These are phyloP conservation scores for Peromyscus leucopus DNA, from an alignment of 2,113 vertebrate genomes.

Conservation along the genomic window DNA sequence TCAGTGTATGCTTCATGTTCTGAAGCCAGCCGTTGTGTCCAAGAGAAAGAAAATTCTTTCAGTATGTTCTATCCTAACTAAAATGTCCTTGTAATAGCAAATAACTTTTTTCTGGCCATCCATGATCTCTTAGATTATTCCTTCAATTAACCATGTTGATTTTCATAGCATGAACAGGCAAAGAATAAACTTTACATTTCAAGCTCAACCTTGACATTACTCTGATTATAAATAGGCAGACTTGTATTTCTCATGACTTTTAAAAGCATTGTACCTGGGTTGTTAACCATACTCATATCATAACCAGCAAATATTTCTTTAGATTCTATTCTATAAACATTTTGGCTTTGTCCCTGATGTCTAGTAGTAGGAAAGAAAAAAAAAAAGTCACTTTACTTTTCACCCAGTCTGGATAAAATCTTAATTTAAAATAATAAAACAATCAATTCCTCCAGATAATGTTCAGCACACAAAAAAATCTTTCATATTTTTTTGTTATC, in stretches of 20 bases:
- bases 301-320: not conserved
- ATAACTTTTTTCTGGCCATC: not conserved
- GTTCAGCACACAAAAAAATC: not conserved
- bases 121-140: not conserved
- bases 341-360: not conserved
- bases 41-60: not conserved
- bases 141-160: slow-evolving; percentile 1
- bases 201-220: not conserved
- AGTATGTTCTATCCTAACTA: not conserved
- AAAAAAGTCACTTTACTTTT: not conserved
- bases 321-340: slow-evolving; percentile 40
- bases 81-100: not conserved
- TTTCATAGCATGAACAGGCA: not conserved
- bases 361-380: not conserved
- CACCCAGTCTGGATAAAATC: not conserved
- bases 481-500: not conserved
- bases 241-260: slow-evolving; percentile 3
- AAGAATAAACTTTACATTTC: slow-evolving; percentile 2
- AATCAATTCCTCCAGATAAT: not conserved
- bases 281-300: not conserved
- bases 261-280: not conserved
- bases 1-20: not conserved
- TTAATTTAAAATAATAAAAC: slow-evolving; percentile 44
- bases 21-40: not conserved
- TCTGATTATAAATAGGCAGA: not conserved